Evolutionary conservation across 1,140 invertebrate genomes (phyloP), one percentile per base, ranked within the genome.

Genomic region (Macrosteles quadrilineatus): DNA sequence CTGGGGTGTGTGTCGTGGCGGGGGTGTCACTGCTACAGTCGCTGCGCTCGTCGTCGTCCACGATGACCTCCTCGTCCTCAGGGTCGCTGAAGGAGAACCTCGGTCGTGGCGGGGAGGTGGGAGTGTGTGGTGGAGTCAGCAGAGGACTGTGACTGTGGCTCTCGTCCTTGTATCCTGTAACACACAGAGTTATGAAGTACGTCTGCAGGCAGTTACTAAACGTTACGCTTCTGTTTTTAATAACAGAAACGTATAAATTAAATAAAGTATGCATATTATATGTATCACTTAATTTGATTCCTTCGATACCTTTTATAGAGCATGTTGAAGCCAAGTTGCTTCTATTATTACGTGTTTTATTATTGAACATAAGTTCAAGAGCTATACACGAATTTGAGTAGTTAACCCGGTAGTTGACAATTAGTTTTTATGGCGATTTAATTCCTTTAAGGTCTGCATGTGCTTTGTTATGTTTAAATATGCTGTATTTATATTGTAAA

Each of bases 41-140:
- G 57, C 45, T 9, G 45, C 71, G 66, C 55, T 74, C 71, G 25
- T 74, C 73, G 32, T 68, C 71, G 25, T 74, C 73, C 29, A 72
- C 71, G 19, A 71, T 68, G 14, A 68, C n/a, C 30, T 72, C 71
- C 59, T 72, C 71, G 40, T 68, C 70, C 14, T 69, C 67, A 14
- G 36, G 40, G 32, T 69, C 68, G 36, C 57, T 63, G 57, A 75
- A 74, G 19, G 72, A 64, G 67, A 75, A 75, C 14, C 59, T 31
- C 29, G 57, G 29, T 9, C 53, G 70, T 11, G 69, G 63, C n/a
- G 70, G 57, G 0, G 69, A 66, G 2, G 75, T 77, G 23, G 76
- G 76, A 9, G 76, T 77, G 50, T 76, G 76, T 6, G 76, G 76
- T 12, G 76, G 76, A 21, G 76, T 77, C 62, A 77, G 45, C 32